Conservation (phyloP, 2,797 vertebrate genomes). For the Vespertilio murinus region DNA sequence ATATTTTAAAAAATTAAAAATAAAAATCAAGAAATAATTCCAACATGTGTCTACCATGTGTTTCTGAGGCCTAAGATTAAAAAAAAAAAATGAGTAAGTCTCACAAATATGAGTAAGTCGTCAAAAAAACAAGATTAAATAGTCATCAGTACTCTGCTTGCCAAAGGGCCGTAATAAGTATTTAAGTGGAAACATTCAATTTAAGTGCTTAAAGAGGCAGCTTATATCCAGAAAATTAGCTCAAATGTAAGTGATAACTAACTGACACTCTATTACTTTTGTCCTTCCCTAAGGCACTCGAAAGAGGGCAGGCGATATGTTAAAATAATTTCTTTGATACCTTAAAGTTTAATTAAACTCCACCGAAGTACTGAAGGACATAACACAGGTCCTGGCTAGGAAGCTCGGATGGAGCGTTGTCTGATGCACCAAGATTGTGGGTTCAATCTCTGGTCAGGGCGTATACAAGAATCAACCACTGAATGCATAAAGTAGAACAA, state of each 20-base stretch:
- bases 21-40: not conserved
- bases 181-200: not conserved
- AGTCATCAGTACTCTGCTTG: not conserved
- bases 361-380: not conserved
- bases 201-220: not conserved
- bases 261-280: not conserved
- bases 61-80: constrained; percentile 35
- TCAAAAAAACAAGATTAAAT: constrained; percentile 52
- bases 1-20: no score
- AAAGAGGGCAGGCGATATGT: not conserved
- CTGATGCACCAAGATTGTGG: not conserved
- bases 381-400: not conserved
- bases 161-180: constrained; percentile 1
- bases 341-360: not conserved
- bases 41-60: not conserved
- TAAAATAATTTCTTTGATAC: not conserved
- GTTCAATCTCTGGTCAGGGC: not conserved
- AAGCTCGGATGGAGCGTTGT: not conserved
- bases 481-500: not conserved
- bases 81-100: not conserved
- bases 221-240: not conserved
- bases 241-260: not conserved
- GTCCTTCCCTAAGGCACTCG: not conserved
- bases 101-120: constrained; percentile 37
- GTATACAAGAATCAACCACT: not conserved